These are phyloP conservation scores for Hemiprocne comata DNA, from an alignment of 2,113 vertebrate species.

Conservation along the genomic window DNA sequence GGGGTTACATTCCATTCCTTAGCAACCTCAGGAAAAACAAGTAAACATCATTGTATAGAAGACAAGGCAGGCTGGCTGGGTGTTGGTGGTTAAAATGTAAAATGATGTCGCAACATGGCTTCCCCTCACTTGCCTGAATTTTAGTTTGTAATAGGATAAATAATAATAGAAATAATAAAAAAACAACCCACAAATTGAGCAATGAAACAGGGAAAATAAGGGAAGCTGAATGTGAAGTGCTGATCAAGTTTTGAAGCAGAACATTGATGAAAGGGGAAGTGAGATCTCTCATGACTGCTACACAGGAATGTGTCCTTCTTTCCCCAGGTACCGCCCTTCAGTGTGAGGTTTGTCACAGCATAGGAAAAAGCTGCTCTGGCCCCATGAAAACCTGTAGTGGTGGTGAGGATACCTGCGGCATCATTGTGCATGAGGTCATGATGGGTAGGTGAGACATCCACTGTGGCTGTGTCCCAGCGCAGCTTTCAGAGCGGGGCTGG, in stretches of 20 bases:
- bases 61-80: background rate
- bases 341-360: conserved; percentile 35
- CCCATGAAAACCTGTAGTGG: background rate
- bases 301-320: background rate
- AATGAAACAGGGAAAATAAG: background rate
- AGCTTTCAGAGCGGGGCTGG: background rate
- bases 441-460: background rate
- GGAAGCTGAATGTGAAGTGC: background rate
- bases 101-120: background rate
- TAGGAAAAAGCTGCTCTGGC: conserved; percentile 37
- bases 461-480: fast-evolving
- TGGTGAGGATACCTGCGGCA: conserved; percentile 28
- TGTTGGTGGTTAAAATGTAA: background rate
- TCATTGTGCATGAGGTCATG: background rate
- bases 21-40: background rate
- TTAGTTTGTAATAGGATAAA: background rate
- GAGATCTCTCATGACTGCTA: background rate
- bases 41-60: background rate
- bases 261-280: background rate
- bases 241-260: background rate
- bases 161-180: background rate
- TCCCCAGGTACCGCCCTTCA: conserved; percentile 3
- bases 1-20: background rate
- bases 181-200: background rate
- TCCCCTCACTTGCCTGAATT: background rate